phyloP scores from a whole-genome alignment of 2,113 vertebrate genomes.

The Gopherus flavomarginatus region DNA sequence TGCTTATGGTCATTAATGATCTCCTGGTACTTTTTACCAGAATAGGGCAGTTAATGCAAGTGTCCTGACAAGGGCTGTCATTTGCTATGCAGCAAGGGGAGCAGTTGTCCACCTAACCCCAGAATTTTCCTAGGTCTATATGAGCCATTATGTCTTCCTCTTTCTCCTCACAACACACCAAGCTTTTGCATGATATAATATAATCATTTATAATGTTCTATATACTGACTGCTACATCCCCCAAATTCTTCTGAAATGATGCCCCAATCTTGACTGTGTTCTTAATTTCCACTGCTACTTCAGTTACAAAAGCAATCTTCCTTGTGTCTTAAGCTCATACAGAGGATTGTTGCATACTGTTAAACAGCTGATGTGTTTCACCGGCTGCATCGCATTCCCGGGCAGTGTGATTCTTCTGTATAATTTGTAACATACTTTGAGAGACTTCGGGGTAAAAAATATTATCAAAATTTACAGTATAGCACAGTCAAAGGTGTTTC shows the following conservation, averaged over 20 bases:
- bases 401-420: not conserved
- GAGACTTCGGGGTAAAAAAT: not conserved
- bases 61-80: not conserved
- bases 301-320: not conserved
- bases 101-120: not conserved
- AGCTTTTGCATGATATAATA: not conserved
- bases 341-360: not conserved
- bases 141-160: not conserved
- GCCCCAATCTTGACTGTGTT: not conserved
- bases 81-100: not conserved
- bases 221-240: not conserved
- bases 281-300: not conserved
- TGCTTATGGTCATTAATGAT: not conserved
- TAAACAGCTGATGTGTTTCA: not conserved
- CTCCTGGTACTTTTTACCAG: not conserved
- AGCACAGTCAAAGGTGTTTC: rapidly evolving
- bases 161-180: not conserved
- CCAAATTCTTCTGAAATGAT: not conserved
- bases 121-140: not conserved
- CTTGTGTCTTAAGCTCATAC: not conserved
- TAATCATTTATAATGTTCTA: not conserved
- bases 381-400: not conserved
- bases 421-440: not conserved
- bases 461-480: not conserved
- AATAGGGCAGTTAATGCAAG: not conserved